Base-by-base conservation (phyloP, 2,888 invertebrate genomes). In the Hirtodrosophila cameraria region DNA sequence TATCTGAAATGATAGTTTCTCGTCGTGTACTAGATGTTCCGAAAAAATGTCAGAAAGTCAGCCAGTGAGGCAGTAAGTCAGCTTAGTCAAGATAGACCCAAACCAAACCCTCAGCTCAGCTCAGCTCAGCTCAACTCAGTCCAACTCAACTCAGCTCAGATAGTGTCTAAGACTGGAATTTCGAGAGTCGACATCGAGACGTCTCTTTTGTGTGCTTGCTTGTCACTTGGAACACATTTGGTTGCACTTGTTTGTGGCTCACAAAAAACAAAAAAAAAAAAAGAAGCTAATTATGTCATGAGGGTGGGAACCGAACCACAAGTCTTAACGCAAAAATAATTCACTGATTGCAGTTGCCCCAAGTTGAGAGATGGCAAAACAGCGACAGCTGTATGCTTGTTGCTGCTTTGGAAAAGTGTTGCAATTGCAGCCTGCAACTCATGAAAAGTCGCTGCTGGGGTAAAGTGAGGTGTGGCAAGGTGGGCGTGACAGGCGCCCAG, bases 241-340 rank as follows among this genome's bases (percentile, higher is more conserved):
- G 11, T 31, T 50, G 55, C 42, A 50, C 39, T 36, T 13, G 55
- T 39, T 33, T 18, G 52, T 43, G 48, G 55, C 39, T 27, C 13
- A 25, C 27, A 42, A 18, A 18, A 31, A 12, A 13, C 15, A 16
- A 12, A 25, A 13, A 36, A 15, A 42, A 50, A 52, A 68, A 78
- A 79, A 77, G 76, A 88, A 64, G 53, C 75, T 90, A 90, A 90
- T 90, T 90, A 90, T 90, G 90, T 90, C 90, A 90, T 89, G 90
- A 90, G 90, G 90, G 90, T 90, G 90, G 90, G 90, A 90, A 87
- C 55, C 55, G 23, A 46, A 31, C 25, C 48, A 38, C 42, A 25
- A 41, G 50, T 39, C 30, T 36, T 45, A 54, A 41, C 73, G 63
- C 58, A 41, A 52, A 70, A 75, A 70, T 74, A 83, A 71, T 62